Evolutionary conservation across 2,888 invertebrate species (phyloP).

Genomic region (Athalia circularis): DNA sequence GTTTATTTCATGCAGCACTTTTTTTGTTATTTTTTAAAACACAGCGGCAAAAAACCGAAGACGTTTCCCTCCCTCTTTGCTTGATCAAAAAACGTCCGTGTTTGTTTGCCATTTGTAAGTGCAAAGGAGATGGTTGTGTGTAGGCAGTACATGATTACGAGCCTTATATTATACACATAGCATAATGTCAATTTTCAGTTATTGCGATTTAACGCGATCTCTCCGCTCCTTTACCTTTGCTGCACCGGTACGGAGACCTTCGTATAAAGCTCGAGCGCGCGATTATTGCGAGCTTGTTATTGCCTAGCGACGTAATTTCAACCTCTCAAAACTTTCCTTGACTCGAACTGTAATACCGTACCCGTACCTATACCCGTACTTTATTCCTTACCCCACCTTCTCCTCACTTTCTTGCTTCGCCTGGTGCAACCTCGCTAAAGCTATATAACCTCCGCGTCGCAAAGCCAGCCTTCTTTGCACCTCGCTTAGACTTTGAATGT

Average conservation of each 20-base stretch:
- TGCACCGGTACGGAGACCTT: conserved; percentile 37
- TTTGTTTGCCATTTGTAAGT: not conserved
- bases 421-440: too few species aligned
- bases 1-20: too few species aligned
- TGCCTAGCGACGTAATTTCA: conserved; percentile 64
- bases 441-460: too few species aligned
- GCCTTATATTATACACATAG: not conserved
- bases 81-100: too few species aligned
- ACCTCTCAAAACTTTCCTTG: conserved; percentile 47
- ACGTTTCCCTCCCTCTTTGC: too few species aligned
- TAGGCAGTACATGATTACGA: not conserved
- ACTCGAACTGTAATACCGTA: not conserved
- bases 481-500: too few species aligned
- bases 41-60: too few species aligned
- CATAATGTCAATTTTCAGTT: conserved; percentile 58
- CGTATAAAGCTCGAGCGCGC: conserved; percentile 54
- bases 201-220: conserved; percentile 62
- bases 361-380: not conserved
- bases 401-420: conserved; percentile 14
- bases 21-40: too few species aligned
- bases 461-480: too few species aligned
- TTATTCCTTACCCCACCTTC: not conserved
- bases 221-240: conserved; percentile 26
- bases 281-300: conserved; percentile 65
- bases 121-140: not conserved